A percentile compares a stretch with the other conserved stretches of the same genome.
phyloP scores from a whole-genome alignment of 30 jellyfish, hydroid and myxozoan species.

The Turritopsis rubra region DNA sequence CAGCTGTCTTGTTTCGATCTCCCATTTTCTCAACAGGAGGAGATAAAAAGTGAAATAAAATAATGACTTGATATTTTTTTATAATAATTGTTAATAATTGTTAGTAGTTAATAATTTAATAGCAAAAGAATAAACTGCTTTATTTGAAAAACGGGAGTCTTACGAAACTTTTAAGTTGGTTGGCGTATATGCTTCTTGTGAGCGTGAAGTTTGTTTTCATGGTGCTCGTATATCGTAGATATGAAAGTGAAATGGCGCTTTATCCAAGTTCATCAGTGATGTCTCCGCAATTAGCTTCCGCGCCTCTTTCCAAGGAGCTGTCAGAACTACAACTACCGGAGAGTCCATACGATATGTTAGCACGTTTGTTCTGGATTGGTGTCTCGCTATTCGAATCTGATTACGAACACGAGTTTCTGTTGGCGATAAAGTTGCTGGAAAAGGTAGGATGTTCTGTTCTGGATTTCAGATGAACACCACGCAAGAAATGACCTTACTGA shows the following conservation, averaged over 20 bases:
- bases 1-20: not conserved
- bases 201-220: too few relatives aligned
- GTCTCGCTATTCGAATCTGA: conserved; percentile 91
- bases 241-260: conserved; percentile 68
- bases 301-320: conserved; percentile 29
- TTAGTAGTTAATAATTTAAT: not conserved
- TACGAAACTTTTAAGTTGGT: too few relatives aligned
- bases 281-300: conserved; percentile 16
- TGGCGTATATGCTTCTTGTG: not conserved
- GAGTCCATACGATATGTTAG: conserved; percentile 90
- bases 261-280: conserved; percentile 18
- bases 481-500: too few relatives aligned
- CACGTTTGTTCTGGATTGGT: conserved; percentile 94
- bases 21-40: conserved; percentile 21
- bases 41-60: conserved; percentile 15
- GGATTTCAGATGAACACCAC: too few relatives aligned
- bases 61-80: not conserved
- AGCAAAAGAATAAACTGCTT: not conserved
- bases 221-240: too few relatives aligned
- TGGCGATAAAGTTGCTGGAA: conserved; percentile 78
- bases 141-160: not conserved
- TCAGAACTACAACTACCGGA: conserved; percentile 74
- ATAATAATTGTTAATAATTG: not conserved
- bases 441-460: conserved; percentile 45
- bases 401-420: conserved; percentile 81